These are phyloP conservation scores for Bedellia somnulentella DNA, from an alignment of 2,888 invertebrate genomes.

Conservation along the genomic window DNA sequence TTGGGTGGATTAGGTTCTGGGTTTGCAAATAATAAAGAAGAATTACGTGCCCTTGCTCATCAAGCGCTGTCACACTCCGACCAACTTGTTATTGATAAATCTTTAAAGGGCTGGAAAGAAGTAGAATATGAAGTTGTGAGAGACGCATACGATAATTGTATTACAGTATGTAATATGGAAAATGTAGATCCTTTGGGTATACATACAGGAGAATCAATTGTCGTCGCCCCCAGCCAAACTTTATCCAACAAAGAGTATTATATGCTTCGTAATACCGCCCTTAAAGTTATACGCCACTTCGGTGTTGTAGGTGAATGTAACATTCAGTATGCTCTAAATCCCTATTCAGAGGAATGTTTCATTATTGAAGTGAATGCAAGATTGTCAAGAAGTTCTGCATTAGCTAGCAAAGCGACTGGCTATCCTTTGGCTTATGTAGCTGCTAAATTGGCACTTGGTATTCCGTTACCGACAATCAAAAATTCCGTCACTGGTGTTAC, in stretches of 20 bases:
- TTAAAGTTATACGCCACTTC: constrained; percentile 93
- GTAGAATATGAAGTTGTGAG: constrained; percentile 99
- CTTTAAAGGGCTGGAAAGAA: constrained; percentile 98
- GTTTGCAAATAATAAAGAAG: constrained; percentile 88
- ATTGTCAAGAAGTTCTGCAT: constrained; percentile 93
- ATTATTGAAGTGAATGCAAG: constrained; percentile 98
- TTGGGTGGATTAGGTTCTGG: constrained; percentile 98
- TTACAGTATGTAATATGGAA: constrained; percentile 99
- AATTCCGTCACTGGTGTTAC: constrained; percentile 94
- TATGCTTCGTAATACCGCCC: constrained; percentile 88
- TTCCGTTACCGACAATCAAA: constrained; percentile 80
- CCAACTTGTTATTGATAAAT: constrained; percentile 95
- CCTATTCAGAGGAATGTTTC: constrained; percentile 84
- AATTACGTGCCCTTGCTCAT: constrained; percentile 75
- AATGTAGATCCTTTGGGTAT: constrained; percentile 99
- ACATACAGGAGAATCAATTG: constrained; percentile 98
- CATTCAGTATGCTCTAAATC: constrained; percentile 97
- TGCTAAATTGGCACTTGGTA: constrained; percentile 91
- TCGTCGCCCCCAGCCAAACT: constrained; percentile 98
- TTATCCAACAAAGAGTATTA: constrained; percentile 95
- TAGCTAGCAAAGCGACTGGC: constrained; percentile 99
- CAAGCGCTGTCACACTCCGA: constrained; percentile 86
- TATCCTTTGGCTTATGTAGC: constrained; percentile 99
- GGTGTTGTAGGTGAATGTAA: constrained; percentile 98
- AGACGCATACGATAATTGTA: constrained; percentile 97